These are phyloP conservation scores for Procambarus virginalis DNA, from an alignment of 1,140 invertebrate genomes.

Conservation along the genomic window DNA sequence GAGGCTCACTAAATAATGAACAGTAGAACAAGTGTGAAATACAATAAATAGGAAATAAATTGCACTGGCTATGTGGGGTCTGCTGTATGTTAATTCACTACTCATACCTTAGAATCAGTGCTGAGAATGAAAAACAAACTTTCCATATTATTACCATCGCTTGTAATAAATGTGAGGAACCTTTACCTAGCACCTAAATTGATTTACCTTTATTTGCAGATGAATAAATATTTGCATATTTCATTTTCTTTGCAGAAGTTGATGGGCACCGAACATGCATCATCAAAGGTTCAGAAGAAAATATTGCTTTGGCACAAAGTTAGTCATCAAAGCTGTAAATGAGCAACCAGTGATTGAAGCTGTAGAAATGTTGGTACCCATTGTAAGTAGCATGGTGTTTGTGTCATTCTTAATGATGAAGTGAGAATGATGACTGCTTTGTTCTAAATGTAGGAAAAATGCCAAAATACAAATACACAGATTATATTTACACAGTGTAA, in stretches of 20 bases:
- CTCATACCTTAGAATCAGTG: too few species aligned
- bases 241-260: constrained; percentile 7
- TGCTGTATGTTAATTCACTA: too few species aligned
- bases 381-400: constrained; percentile 65
- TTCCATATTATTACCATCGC: too few species aligned
- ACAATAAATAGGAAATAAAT: too few species aligned
- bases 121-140: too few species aligned
- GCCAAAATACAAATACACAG: too few species aligned
- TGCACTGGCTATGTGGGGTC: too few species aligned
- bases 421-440: not conserved
- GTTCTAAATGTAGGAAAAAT: too few species aligned
- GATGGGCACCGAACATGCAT: constrained; percentile 79
- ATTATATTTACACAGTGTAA: too few species aligned
- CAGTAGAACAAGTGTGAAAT: too few species aligned
- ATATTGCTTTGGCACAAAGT: constrained; percentile 81
- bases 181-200: not conserved
- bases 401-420: not conserved
- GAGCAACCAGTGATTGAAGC: constrained; percentile 81
- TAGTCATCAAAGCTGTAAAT: constrained; percentile 83
- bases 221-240: not conserved
- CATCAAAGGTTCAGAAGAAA: constrained; percentile 80
- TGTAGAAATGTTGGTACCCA: constrained; percentile 80
- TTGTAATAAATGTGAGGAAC: too few species aligned
- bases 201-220: not conserved
- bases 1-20: too few species aligned